Evolutionary conservation across 1,140 invertebrate genomes (phyloP).

Genomic region (Panulirus ornatus): DNA sequence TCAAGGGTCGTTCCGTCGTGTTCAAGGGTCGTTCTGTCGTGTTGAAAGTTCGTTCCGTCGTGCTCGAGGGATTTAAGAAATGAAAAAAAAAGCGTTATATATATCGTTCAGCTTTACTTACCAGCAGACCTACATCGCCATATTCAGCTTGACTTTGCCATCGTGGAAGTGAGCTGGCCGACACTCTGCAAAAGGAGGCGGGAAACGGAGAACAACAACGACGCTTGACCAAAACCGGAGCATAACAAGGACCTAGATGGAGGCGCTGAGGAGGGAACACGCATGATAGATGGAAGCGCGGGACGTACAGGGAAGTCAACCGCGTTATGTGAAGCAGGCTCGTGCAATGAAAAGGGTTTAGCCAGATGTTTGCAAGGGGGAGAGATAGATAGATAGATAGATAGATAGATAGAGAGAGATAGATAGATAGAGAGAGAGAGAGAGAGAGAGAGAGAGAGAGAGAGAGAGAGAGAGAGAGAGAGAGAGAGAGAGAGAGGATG

Average conservation of each 20-base stretch:
- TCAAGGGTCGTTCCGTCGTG: no score
- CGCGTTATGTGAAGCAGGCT: constrained; percentile 32
- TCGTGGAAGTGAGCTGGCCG: neutral
- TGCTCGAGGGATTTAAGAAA: no score
- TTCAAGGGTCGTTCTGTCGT: no score
- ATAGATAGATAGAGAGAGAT: no score
- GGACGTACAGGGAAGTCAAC: neutral
- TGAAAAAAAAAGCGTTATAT: no score
- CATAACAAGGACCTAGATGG: neutral
- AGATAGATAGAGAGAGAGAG: no score
- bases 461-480: constrained; percentile 2
- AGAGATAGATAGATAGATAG: no score
- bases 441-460: constrained; percentile 13
- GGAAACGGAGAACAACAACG: neutral
- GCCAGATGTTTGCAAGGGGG: neutral
- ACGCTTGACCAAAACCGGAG: neutral
- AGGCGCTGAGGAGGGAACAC: neutral
- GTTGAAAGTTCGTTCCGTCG: no score
- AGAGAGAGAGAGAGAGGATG: no score
- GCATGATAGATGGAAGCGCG: neutral
- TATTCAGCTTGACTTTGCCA: neutral
- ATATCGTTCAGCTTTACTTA: neutral
- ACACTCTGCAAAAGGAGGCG: neutral
- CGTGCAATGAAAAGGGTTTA: neutral
- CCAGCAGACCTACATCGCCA: neutral